Conservation (phyloP, 2,888 invertebrate genomes). For the Drosophila melanosoma region DNA sequence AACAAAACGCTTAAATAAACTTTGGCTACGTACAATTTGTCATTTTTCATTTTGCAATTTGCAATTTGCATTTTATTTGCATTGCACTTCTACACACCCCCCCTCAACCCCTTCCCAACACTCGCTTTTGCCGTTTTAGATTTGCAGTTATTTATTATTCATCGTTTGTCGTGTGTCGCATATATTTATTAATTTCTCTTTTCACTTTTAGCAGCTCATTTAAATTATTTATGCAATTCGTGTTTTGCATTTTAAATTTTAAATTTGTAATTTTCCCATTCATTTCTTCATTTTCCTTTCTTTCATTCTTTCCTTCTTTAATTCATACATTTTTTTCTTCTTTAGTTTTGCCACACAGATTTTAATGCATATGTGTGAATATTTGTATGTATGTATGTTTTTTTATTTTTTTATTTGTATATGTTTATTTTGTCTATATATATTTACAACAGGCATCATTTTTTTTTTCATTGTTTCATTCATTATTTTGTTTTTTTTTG, state of each 20-base stretch:
- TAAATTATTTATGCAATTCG: conserved; percentile 67
- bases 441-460: conserved; percentile 41
- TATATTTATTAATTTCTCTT: conserved; percentile 67
- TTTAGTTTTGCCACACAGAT: conserved; percentile 17
- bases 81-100: conserved; percentile 3
- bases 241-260: conserved; percentile 42
- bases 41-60: conserved; percentile 53
- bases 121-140: conserved; percentile 6
- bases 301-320: not conserved
- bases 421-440: conserved; percentile 24
- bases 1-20: conserved; percentile 80
- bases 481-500: not conserved
- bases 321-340: not conserved
- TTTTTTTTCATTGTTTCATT: not conserved
- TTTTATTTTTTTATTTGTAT: conserved; percentile 15
- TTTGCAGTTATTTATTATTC: conserved; percentile 70
- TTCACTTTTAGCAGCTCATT: conserved; percentile 47
- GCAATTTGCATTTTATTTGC: conserved; percentile 72
- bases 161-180: conserved; percentile 59
- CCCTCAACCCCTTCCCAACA: not conserved
- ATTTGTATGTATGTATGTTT: conserved; percentile 3
- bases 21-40: conserved; percentile 66
- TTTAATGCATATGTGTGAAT: conserved; percentile 14
- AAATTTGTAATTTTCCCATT: conserved; percentile 17
- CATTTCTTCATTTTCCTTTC: conserved; percentile 3